Evolutionary conservation across 1,140 invertebrate genomes (phyloP), one percentile per base, ranked within the genome.

Genomic region (Drosophila melanica): DNA sequence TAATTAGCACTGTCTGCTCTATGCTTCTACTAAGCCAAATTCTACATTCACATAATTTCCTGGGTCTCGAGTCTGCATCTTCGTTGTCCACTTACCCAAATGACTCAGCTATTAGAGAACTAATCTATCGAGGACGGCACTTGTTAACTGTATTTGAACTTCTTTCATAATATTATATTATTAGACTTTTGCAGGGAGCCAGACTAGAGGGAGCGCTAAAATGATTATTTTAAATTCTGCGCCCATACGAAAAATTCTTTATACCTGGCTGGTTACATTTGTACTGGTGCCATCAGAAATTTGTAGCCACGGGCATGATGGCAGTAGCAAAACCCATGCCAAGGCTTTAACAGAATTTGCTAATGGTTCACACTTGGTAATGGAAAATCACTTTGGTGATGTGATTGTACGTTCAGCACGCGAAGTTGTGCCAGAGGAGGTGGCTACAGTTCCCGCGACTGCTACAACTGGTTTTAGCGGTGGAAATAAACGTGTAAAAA

Each of bases 291-390:
- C 89, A 37, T 45, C 75, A 44, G 68, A 76, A 54, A 70, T 70
- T 79, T 65, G 81, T 63, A 75, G 77, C 30, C 23, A 79, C 54
- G 72, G 39, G 12, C 53, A 75, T 53, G 59, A 45, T 53, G 59
- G 66, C 10, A 51, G n/a, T 53, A 67, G 37, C 10, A 71, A 54
- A 58, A 66, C 55, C 35, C 47, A 64, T 60, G 47, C 60, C 8
- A 37, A 35, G 9, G 67, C 47, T 2, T 14, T 59, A 23, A n/a
- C 53, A 12, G 45, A 69, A 11, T n/a, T 70, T 37, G 23, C 37
- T n/a, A 45, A 48, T 62, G 85, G 79, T 9, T 70, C 86, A 0
- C 66, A 51, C 8, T 64, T 87, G 66, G 77, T 87, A 1, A 74
- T 87, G 76, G 62, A 84, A 23, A 77, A 59, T 11, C 59, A 45